Evolutionary conservation across 2,888 invertebrate genomes (phyloP), one percentile per base, ranked within the genome.

Genomic region (Aphrophora alni): DNA sequence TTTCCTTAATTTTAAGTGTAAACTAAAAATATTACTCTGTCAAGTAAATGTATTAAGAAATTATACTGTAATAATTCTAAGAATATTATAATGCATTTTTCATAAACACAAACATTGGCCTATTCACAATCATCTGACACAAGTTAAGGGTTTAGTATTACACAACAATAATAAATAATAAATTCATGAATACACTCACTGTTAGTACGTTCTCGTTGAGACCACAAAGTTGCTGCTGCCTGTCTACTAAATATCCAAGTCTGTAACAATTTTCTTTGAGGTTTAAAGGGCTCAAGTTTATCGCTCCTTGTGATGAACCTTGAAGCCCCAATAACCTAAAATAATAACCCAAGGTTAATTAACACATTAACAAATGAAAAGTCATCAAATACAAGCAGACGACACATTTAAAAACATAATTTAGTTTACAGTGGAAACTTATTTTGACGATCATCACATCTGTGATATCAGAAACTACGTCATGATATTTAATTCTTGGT

Each of bases 201-300:
- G 92, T 91, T 84, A 95, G 90, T 87, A 95, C 92, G 87, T 92
- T 93, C 85, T 93, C 92, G 84, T 93, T 93, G 80, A 92, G 90
- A 82, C 92, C 89, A 87, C 95, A 96, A 71, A 95, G 88, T 86
- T 94, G 93, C 86, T 94, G 94, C 88, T 95, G 95, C 85, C 91
- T 90, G 82, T 94, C 93, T 17, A 91, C 92, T 78, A 95, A 89
- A 86, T 92, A 95, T 84, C 92, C 92, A 84, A 94, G 89, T 85
- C 92, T 91, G 85, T 92, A 91, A 86, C 95, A 95, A 86, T 90
- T 91, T 85, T 93, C 93, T 87, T 92, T 92, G 87, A 92, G 92
- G 77, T 91, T 87, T 24, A 86, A 85, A 69, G 87, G 86, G 82
- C 86, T 87, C 81, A 86, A 72, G 28, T 70, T 78, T 24, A 68